Conservation (phyloP, 2,888 invertebrate species). For the Choreutis nemorana region DNA sequence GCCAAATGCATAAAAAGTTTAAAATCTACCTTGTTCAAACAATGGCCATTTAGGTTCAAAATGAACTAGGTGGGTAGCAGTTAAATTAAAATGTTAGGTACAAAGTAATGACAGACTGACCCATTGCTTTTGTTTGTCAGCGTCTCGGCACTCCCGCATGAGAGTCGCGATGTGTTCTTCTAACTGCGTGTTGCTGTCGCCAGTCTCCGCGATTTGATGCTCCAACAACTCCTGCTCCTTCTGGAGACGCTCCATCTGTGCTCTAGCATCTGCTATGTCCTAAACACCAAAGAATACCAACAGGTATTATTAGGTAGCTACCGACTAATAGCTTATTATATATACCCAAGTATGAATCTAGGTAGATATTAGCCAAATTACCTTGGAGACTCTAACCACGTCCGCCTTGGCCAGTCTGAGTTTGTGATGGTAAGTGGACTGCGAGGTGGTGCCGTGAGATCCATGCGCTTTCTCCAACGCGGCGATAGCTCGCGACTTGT, state of each 20-base stretch:
- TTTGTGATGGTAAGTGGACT: slow-evolving; percentile 43
- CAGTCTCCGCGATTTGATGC: slow-evolving; percentile 27
- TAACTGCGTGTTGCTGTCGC: slow-evolving; percentile 27
- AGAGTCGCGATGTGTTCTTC: slow-evolving; percentile 44
- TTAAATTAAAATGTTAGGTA: no score
- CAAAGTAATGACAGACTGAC: slow-evolving; percentile 18
- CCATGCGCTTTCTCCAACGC: slow-evolving; percentile 45
- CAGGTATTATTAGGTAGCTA: no score
- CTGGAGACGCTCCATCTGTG: slow-evolving; percentile 25
- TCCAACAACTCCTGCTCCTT: slow-evolving; percentile 37
- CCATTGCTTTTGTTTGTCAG: slow-evolving; percentile 46
- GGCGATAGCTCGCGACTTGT: slow-evolving; percentile 39
- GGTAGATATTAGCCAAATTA: no score
- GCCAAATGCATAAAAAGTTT: no score
- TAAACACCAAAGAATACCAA: slow-evolving; percentile 12
- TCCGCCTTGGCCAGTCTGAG: slow-evolving; percentile 45
- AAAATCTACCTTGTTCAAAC: no score
- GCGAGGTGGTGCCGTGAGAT: slow-evolving; percentile 26
- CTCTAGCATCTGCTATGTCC: slow-evolving; percentile 40
- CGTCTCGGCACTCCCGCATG: slow-evolving; percentile 32
- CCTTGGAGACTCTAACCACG: slow-evolving; percentile 46
- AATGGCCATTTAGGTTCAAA: no score
- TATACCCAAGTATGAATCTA: no score
- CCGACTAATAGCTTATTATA: no score
- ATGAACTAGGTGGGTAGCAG: no score